phyloP scores from a whole-genome alignment of 2,113 vertebrate genomes.

The Narcine bancroftii region DNA sequence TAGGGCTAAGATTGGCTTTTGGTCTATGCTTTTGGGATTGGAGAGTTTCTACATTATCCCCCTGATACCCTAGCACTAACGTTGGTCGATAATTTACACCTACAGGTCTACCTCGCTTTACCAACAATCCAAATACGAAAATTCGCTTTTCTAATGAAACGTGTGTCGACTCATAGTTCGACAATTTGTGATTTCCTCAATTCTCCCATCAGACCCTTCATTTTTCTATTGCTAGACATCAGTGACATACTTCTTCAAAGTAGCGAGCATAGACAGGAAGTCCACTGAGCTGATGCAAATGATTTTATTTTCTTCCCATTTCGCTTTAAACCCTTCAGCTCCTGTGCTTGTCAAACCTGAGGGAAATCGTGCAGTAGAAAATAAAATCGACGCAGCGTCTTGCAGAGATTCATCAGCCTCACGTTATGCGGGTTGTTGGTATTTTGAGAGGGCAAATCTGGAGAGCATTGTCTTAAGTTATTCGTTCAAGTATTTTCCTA shows the following conservation, averaged over 20 bases:
- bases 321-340: neutral
- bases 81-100: no score
- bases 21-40: neutral
- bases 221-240: neutral
- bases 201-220: neutral
- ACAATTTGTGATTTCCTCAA: neutral
- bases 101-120: no score
- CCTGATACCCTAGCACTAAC: neutral
- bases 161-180: neutral
- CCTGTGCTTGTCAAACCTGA: neutral
- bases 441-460: constrained; percentile 17
- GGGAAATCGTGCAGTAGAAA: neutral
- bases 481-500: neutral
- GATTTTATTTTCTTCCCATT: no score
- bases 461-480: constrained; percentile 6
- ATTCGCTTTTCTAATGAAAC: no score
- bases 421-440: constrained; percentile 1
- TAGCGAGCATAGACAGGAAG: neutral
- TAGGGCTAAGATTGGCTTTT: neutral
- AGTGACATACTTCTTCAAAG: neutral
- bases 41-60: neutral
- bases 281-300: neutral
- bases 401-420: neutral
- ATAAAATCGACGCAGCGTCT: neutral
- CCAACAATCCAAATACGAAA: no score